Evolutionary conservation across 2,888 invertebrate genomes (phyloP), one percentile per base, ranked within the genome.

Genomic region (Drosophila trichaetosa): DNA sequence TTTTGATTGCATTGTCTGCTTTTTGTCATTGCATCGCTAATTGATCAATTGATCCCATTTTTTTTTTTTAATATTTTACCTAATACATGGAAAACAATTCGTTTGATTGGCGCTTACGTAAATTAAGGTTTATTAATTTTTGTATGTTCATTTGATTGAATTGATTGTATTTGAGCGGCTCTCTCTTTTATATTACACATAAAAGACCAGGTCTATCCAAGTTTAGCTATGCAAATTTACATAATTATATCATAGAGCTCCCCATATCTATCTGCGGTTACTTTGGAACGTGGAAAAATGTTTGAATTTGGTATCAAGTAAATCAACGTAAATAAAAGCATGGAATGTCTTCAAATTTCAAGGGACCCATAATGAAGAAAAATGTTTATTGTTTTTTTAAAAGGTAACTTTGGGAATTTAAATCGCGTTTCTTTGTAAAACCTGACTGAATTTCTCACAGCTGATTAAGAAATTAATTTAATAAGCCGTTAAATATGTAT

Each of bases 31-130:
- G 83, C 72, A 76, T 73, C 54, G 61, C 71, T 73, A 79, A 84
- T 87, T 82, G 85, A 89, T 87, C 82, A 89, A 87, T 87, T 85
- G 87, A 67, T 61, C 54, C 59, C 63, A 57, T 69, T 59, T 76
- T 33, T 31, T 31, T 8, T 33, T 33, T 67, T 56, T 69, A 62
- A 52, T 67, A 56, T 82, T 68, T 69, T 75, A 68, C 64, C 64
- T 61, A 61, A 48, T 54, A 62, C 61, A 71, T 66, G 48, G 21
- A 68, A 65, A 71, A 76, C 62, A 75, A 79, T 73, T 68, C 72
- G 65, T 82, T 82, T 78, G 62, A 76, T 75, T 76, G 79, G 68
- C 76, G 64, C 73, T 89, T 89, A 84, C 87, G 85, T 87, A 89
- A 85, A 89, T 76, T 48, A 60, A 78, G 68, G 63, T 60, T 76